A percentile compares a stretch with the other conserved stretches of the same genome.
Conservation (phyloP, 2,888 invertebrate species). For the Epiblema foenella region DNA sequence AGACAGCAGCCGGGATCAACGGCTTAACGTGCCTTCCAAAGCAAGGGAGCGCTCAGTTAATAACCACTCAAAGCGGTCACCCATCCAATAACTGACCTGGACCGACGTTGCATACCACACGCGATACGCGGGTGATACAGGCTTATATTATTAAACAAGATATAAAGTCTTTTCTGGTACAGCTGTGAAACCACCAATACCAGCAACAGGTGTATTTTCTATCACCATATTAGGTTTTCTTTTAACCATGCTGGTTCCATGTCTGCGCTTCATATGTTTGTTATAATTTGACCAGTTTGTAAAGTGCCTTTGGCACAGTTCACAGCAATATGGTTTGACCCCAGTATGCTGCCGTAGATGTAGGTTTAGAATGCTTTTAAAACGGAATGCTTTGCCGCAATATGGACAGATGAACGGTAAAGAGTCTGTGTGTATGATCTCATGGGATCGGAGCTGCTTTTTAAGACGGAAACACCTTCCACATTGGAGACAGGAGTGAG, state of each 20-base stretch:
- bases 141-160: background rate
- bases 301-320: conserved; percentile 87
- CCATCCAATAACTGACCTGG: too few species aligned
- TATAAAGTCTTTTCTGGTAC: conserved; percentile 1
- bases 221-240: conserved; percentile 54
- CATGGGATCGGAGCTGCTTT: conserved; percentile 85
- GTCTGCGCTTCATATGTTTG: conserved; percentile 91
- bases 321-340: conserved; percentile 88
- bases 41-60: too few species aligned
- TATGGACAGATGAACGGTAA: conserved; percentile 89
- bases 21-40: too few species aligned
- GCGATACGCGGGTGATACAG: too few species aligned
- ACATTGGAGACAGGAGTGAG: conserved; percentile 64
- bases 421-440: conserved; percentile 89
- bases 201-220: background rate
- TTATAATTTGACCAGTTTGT: conserved; percentile 92
- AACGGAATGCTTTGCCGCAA: conserved; percentile 88
- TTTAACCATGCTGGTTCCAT: conserved; percentile 78
- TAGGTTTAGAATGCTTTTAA: conserved; percentile 87
- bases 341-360: conserved; percentile 88
- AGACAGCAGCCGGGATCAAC: too few species aligned
- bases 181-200: background rate
- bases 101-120: too few species aligned
- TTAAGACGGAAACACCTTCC: conserved; percentile 61
- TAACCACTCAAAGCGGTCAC: too few species aligned